Base-by-base conservation (phyloP, 2,888 invertebrate species). In the Drosophila neotestacea region DNA sequence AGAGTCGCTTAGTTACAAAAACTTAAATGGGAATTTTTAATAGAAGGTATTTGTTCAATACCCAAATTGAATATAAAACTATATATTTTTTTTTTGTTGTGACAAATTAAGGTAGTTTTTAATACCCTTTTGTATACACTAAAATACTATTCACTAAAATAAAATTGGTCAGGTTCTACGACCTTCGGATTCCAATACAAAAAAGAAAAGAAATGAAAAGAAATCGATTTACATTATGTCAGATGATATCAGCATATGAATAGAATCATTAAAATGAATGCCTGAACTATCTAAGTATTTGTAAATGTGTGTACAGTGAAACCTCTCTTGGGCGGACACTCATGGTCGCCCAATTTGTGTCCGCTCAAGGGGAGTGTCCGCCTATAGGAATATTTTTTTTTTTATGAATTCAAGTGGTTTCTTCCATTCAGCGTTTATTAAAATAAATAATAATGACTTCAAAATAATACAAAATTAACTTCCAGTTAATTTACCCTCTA, bases 181-280 rank as follows among this genome's bases (percentile, higher is more conserved):
- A 76, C 72, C 64, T 76, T 67, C 48, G 67, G 42, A 58, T 44
- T 58, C 9, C 47, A 50, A 7, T 16, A 7, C 10, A 39, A 34
- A 38, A 32, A 38, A 70, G 30, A 38, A 36, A 39, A 70, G 64
- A 72, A 36, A 39, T 65, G 64, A 72, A 65, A 71, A 73, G 62
- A 79, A 69, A 56, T 67, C 61, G 55, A 55, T 73, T 70, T 36
- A 63, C 62, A 62, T 69, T 64, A 61, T 68, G 58, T 58, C 58
- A 66, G 63, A 76, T 61, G 68, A 67, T 62, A 79, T 77, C 70
- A 82, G 67, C 80, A 80, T 79, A 66, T 71, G 71, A 82, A 82
- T 81, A 65, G 64, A 28, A 55, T 62, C 67, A 67, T 70, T 71
- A 63, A 60, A 70, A 70, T 75, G 76, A 71, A 64, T 46, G 48